Percentiles rank a stretch among this genome's conserved stretches.
These are phyloP conservation scores for Campylorhamphus procurvoides DNA, from an alignment of 2,113 vertebrate genomes.

Conservation along the genomic window DNA sequence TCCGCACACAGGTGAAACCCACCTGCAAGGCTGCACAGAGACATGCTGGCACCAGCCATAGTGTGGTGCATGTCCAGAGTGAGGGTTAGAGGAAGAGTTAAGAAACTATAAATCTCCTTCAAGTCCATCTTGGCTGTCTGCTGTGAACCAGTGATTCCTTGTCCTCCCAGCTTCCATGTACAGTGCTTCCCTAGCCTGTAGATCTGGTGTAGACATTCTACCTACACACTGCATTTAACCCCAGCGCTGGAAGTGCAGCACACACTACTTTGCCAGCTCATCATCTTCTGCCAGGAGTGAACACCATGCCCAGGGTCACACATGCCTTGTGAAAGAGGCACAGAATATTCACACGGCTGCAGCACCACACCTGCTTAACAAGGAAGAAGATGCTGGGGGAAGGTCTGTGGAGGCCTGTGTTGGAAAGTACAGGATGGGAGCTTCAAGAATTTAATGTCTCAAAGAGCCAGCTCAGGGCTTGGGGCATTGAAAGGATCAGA, in stretches of 20 bases:
- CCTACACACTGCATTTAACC: background rate
- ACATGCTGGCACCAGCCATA: accelerated
- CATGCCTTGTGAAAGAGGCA: background rate
- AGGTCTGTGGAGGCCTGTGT: background rate
- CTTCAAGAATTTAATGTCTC: background rate
- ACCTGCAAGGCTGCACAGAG: background rate
- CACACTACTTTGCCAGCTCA: accelerated
- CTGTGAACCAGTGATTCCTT: background rate
- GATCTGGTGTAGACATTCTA: background rate
- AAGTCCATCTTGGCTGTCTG: background rate
- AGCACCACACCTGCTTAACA: background rate
- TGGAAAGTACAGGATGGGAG: background rate
- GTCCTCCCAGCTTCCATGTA: background rate
- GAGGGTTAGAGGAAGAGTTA: background rate
- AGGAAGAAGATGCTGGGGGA: background rate
- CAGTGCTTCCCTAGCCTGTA: background rate
- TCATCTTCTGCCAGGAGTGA: background rate
- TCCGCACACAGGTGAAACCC: background rate
- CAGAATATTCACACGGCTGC: background rate
- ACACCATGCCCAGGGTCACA: accelerated
- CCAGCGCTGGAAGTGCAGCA: background rate
- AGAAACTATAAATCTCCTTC: background rate
- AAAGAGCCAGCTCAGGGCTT: background rate
- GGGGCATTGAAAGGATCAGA: background rate
- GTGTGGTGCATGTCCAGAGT: background rate